These are phyloP conservation scores for Amblyraja radiata DNA, from an alignment of 2,797 vertebrate genomes.

Conservation along the genomic window DNA sequence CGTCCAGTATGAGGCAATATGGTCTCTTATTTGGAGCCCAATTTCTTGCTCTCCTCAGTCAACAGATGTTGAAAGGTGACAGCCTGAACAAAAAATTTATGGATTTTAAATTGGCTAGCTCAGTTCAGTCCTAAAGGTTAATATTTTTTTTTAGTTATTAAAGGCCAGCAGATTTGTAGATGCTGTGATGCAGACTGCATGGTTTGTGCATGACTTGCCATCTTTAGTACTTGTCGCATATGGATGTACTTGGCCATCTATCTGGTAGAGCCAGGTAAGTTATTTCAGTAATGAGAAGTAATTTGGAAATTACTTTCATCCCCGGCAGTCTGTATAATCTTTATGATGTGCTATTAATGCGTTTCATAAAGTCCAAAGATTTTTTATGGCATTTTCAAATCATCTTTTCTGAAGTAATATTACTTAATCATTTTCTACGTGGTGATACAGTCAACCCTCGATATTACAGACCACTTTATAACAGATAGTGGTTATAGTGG, in stretches of 20 bases:
- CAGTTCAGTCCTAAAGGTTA: background rate
- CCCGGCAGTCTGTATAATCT: background rate
- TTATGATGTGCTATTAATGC: background rate
- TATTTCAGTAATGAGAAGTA: background rate
- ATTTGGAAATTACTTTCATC: background rate
- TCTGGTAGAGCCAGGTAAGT: background rate
- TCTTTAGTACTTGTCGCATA: background rate
- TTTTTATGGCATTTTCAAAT: background rate
- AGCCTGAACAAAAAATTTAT: background rate
- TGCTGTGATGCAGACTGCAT: background rate
- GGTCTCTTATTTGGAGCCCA: background rate
- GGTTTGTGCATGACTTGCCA: background rate
- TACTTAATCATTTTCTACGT: background rate
- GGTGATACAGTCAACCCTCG: background rate
- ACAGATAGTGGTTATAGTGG: too few species aligned
- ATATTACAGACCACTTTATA: too few species aligned
- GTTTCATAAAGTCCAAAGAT: background rate
- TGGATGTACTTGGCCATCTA: background rate
- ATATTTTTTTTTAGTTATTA: background rate
- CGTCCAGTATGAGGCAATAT: background rate
- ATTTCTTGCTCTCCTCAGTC: background rate
- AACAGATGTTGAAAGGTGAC: conserved; percentile 1
- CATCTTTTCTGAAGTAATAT: background rate
- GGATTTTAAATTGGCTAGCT: background rate
- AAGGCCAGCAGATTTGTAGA: background rate